Evolutionary conservation across 1,140 invertebrate genomes (phyloP).

Genomic region (Euwallacea fornicatus): DNA sequence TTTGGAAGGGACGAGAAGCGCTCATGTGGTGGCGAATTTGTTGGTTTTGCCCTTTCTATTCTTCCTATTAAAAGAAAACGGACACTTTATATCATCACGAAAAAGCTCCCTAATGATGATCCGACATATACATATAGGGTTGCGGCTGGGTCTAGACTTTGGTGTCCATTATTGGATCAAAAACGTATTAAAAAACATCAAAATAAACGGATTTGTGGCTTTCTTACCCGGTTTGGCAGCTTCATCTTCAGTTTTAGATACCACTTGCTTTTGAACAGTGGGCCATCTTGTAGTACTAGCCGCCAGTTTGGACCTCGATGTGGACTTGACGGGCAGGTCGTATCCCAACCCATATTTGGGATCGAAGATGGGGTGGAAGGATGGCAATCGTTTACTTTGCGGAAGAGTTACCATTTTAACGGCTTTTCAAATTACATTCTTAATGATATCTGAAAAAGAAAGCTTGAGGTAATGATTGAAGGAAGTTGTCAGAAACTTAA

Average conservation of each 20-base stretch:
- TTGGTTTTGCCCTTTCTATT: no score
- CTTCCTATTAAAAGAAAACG: no score
- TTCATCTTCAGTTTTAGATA: neutral
- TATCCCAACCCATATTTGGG: conserved; percentile 15
- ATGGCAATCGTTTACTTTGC: conserved; percentile 25
- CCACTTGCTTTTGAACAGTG: conserved; percentile 24
- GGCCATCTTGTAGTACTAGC: conserved; percentile 11
- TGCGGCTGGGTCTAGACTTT: neutral
- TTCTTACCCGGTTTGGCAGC: conserved; percentile 21
- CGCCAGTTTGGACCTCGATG: neutral
- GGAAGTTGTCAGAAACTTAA: no score
- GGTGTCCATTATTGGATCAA: neutral
- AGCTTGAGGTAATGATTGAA: no score
- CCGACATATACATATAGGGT: no score
- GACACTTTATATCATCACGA: no score
- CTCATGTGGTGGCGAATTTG: no score
- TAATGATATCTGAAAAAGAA: no score
- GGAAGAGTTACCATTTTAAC: conserved; percentile 12
- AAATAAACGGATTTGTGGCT: neutral
- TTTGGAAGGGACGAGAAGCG: no score
- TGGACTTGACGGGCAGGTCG: neutral
- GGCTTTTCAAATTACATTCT: neutral
- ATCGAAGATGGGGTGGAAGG: conserved; percentile 13
- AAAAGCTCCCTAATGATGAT: no score
- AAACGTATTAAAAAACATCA: no score